phyloP scores from a whole-genome alignment of 2,888 invertebrate species.

The Rotaria macrura region DNA sequence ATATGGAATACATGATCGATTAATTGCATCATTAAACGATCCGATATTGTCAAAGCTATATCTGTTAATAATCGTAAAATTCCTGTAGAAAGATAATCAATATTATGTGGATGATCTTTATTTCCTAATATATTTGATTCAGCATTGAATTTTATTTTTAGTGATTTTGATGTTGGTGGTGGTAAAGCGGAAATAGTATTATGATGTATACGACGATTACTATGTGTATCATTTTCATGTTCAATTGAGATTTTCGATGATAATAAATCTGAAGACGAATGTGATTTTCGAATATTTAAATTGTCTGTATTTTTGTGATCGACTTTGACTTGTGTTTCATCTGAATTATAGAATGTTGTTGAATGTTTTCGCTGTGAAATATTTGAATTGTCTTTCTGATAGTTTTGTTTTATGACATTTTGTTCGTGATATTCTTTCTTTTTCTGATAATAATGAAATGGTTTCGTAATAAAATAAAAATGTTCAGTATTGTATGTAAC shows the following conservation, averaged over 20 bases:
- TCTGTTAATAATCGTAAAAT: not conserved
- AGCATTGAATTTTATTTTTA: not conserved
- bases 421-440: not conserved
- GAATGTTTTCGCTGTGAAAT: not conserved
- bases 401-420: not conserved
- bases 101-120: not conserved
- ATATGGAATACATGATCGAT: slow-evolving; percentile 1
- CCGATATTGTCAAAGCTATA: not conserved
- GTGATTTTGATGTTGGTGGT: not conserved
- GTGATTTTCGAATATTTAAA: not conserved
- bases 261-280: not conserved
- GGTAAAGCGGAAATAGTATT: not conserved
- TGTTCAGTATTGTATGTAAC: slow-evolving; percentile 13
- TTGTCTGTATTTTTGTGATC: not conserved
- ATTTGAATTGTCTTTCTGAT: not conserved
- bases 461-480: not conserved
- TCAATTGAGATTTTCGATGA: not conserved
- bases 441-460: not conserved
- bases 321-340: too few species aligned
- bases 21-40: slow-evolving; percentile 1
- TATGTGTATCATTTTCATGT: not conserved
- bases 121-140: not conserved
- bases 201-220: not conserved
- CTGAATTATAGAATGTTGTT: not conserved
- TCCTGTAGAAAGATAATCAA: not conserved